phyloP scores from a whole-genome alignment of 2,797 vertebrate species.

The Acipenser ruthenus region DNA sequence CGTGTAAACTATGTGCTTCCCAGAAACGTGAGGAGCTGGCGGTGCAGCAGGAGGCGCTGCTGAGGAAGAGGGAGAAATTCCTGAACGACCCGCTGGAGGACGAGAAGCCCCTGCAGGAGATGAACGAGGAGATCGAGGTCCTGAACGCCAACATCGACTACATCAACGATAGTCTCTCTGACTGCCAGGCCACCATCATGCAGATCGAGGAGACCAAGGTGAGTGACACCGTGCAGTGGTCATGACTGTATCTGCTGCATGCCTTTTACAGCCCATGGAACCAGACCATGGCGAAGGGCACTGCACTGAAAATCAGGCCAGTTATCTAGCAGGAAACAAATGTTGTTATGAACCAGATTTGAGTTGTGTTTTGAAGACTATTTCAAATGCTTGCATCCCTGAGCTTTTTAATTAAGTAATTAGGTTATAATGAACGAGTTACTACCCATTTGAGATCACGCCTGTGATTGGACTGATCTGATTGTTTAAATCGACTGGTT shows the following conservation, averaged over 20 bases:
- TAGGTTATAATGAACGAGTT: no score
- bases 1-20: neutral
- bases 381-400: no score
- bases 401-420: no score
- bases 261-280: neutral
- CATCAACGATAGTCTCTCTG: conserved; percentile 89
- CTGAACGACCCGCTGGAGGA: conserved; percentile 67
- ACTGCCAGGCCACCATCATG: conserved; percentile 95
- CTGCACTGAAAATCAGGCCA: neutral
- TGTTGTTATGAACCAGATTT: no score
- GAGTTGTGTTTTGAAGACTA: no score
- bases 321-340: neutral
- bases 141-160: conserved; percentile 95
- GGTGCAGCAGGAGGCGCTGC: conserved; percentile 76
- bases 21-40: conserved; percentile 96
- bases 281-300: neutral
- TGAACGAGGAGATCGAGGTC: conserved; percentile 88
- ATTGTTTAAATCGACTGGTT: no score
- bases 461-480: no score
- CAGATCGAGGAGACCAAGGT: conserved; percentile 98
- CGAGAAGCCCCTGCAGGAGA: conserved; percentile 79
- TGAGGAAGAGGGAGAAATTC: conserved; percentile 57
- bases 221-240: fast-evolving
- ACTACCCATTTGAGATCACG: no score
- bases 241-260: no score